These are phyloP conservation scores for Tenebrio molitor DNA, from an alignment of 1,140 invertebrate species.

Conservation along the genomic window DNA sequence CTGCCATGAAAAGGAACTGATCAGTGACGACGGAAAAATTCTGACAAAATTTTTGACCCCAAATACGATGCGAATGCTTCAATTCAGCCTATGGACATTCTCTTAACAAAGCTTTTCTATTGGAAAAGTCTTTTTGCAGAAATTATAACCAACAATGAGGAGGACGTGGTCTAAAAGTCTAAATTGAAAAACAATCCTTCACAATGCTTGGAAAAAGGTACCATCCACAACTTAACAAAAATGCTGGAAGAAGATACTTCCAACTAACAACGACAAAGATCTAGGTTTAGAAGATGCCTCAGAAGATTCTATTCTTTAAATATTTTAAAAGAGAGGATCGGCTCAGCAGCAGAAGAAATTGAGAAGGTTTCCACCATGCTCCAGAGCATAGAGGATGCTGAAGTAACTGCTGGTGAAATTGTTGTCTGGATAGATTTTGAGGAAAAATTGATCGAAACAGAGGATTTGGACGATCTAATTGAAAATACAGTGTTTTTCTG, in stretches of 20 bases:
- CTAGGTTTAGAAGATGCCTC: no score
- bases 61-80: no score
- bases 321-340: constrained; percentile 8
- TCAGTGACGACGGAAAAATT: no score
- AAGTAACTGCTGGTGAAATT: not conserved
- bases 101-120: no score
- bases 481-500: no score
- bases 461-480: not conserved
- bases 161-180: no score
- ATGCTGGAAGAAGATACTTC: not conserved
- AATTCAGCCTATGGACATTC: no score
- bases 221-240: not conserved
- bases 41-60: no score
- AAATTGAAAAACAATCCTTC: no score
- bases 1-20: no score
- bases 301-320: constrained; percentile 16
- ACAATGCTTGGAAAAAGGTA: not conserved
- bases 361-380: constrained; percentile 9
- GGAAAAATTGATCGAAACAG: not conserved
- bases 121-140: no score
- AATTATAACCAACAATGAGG: no score
- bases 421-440: not conserved
- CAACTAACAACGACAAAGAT: not conserved
- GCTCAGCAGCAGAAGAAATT: constrained; percentile 16
- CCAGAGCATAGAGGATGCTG: not conserved